Base-by-base conservation (phyloP, 2,797 vertebrate genomes). In the Enteromius unitaeniatus region DNA sequence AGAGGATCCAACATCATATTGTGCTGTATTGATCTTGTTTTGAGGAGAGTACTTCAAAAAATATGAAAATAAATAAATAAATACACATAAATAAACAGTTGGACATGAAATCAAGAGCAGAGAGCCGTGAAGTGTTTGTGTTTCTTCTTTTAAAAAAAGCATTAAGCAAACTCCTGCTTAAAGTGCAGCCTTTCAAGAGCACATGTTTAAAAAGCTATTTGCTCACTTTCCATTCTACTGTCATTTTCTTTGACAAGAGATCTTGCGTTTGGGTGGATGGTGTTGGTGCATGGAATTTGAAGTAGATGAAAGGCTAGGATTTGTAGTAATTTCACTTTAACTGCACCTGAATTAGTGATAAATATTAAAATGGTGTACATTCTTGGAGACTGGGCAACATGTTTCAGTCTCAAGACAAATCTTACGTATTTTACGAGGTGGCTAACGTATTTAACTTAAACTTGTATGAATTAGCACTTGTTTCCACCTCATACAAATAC, bases 21-120 rank as follows among this genome's bases (percentile, higher is more conserved):
- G 62, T 6, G 9, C 45, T 79, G 21, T 37, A 17, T 79, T 68
- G 78, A 68, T 68, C 47, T 68, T 23, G 78, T 79, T 67, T 68
- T 5, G 23, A 45, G 55, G 4, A 34, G 45, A 78, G 42, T 53
- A 26, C 74, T 76, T 42, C 53, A 60, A 51, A 47, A 58, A 40
- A 58, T 40, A 15, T 1, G 47, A 53, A 45, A 69, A 45, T 23
- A 42, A 17, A 40, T 10, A 74, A 74, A 34, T 60, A 60, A 60
- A 37, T 37, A 60, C 23, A 13, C 55, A 60, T 60, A 75, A 74
- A 55, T 14, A 40, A 53, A 26, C 14, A 1, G 31, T 4, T 26
- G 53, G 53, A 60, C 31, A 26, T n/a, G 37, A 21, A 64, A 78
- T 62, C 19, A 58, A 76, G n/a, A 17, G 53, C 34, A 76, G 53